A percentile compares a stretch with the other conserved stretches of the same genome.
Evolutionary conservation across 2,888 invertebrate genomes (phyloP).

Genomic region (Pasiphila rectangulata): DNA sequence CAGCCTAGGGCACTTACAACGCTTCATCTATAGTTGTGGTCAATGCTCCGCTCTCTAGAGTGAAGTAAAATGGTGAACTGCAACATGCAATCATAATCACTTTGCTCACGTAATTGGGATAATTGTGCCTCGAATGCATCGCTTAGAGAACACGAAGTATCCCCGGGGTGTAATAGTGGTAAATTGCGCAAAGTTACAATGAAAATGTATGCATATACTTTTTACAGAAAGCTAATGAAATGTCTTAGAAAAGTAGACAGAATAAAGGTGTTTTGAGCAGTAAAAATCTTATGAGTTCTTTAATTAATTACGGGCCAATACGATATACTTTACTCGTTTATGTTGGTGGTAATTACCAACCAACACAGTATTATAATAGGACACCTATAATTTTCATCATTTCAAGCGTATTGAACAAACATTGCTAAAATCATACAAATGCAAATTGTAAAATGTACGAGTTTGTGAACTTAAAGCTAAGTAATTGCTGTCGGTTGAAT

Average conservation of each 20-base stretch:
- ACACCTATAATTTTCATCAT: too few relatives aligned
- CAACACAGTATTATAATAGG: too few relatives aligned
- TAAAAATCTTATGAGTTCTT: background rate
- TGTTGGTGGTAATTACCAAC: too few relatives aligned
- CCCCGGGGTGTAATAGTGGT: background rate
- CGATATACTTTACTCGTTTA: too few relatives aligned
- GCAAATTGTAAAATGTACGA: too few relatives aligned
- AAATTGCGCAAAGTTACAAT: constrained; percentile 3
- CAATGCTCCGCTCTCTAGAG: background rate
- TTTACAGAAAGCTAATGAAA: background rate
- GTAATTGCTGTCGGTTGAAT: too few relatives aligned
- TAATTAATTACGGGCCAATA: too few relatives aligned
- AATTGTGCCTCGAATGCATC: constrained; percentile 10
- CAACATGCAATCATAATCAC: constrained; percentile 15
- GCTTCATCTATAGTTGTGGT: background rate
- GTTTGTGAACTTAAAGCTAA: too few relatives aligned
- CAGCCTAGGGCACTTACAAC: too few relatives aligned
- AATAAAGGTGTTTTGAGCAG: too few relatives aligned
- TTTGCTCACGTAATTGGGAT: constrained; percentile 16
- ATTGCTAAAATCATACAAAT: too few relatives aligned
- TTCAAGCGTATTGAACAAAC: too few relatives aligned
- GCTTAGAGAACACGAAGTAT: constrained; percentile 15
- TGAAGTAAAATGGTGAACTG: background rate
- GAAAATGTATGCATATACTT: background rate
- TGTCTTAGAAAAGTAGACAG: background rate